Base-by-base conservation (phyloP, 2,797 vertebrate species). In the Triplophysa bombifrons region DNA sequence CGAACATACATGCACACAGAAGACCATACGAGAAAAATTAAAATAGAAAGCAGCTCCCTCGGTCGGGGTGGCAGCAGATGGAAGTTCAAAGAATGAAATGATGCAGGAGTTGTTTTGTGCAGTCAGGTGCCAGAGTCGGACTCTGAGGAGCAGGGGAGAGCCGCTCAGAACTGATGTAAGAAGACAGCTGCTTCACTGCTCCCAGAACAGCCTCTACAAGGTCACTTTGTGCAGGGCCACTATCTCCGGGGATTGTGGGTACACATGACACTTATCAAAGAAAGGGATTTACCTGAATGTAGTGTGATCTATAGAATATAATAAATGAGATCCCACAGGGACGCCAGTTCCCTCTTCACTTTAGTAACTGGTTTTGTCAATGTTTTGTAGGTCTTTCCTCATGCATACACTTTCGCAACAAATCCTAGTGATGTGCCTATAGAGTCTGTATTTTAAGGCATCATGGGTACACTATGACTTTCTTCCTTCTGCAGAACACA, bases 31-130 rank as follows among this genome's bases (percentile, higher is more conserved):
- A 88, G 90, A 25, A 89, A 85, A 89, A 91, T 91, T 93, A 94
- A 93, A 95, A 94, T 93, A 94, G 92, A 92, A 93, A 92, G 90
- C 90, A 87, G 91, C 90, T 92, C 58, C 93, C 92, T 93, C 88
- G 91, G 93, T 93, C 89, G 91, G 91, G 92, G 88, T 91, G 70
- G 87, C 91, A 92, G 92, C 93, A 95, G 93, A 95, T 94, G 94
- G 94, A 93, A 90, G 91, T 92, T 91, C 90, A 91, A 91, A 93
- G 90, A 93, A 92, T 90, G 89, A 92, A 91, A 90, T 88, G 90
- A 91, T 93, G 92, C 91, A 91, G 92, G 92, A 90, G 89, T 93
- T 93, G 82, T 92, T 93, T 90, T 89, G 89, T 92, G 91, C 91
- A 81, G 91, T 92, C 89, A 83, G 86, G 90, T 92, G 93, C 92